phyloP scores from a whole-genome alignment of 2,888 invertebrate species.

The Zaprionus lineosus region DNA sequence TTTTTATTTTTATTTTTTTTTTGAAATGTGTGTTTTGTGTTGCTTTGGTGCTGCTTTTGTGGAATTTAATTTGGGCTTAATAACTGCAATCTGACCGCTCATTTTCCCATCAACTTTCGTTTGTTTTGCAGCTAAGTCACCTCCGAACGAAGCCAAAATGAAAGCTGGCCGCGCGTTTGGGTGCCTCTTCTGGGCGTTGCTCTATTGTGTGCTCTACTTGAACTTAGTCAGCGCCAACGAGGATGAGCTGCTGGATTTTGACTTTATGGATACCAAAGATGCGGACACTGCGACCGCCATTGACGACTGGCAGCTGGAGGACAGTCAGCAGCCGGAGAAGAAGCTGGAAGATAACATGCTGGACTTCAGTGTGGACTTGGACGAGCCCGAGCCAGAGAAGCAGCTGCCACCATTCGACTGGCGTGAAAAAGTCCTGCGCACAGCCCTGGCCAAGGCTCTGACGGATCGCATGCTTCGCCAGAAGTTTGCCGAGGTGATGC shows the following conservation, averaged over 20 bases:
- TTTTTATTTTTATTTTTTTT: constrained; percentile 26
- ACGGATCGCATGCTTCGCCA: constrained; percentile 85
- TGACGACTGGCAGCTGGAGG: constrained; percentile 78
- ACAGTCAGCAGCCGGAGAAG: constrained; percentile 47
- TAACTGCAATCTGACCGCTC: constrained; percentile 62
- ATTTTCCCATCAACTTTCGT: constrained; percentile 64
- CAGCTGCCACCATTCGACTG: constrained; percentile 71
- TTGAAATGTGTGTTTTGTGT: constrained; percentile 11
- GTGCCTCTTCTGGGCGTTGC: constrained; percentile 67
- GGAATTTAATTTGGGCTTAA: constrained; percentile 52
- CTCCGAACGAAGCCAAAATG: constrained; percentile 51
- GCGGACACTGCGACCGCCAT: constrained; percentile 55
- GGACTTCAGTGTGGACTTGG: constrained; percentile 67
- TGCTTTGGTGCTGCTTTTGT: no score
- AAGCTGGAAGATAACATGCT: constrained; percentile 58
- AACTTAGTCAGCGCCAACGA: constrained; percentile 58
- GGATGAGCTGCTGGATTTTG: constrained; percentile 75
- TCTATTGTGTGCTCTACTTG: constrained; percentile 68
- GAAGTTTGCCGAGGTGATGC: constrained; percentile 86
- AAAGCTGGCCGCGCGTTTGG: constrained; percentile 54
- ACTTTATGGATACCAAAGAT: constrained; percentile 79
- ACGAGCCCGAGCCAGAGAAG: constrained; percentile 61
- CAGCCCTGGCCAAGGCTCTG: constrained; percentile 85
- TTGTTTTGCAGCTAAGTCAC: constrained; percentile 39
- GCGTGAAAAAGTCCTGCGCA: constrained; percentile 84